Percentiles rank a stretch among this genome's conserved stretches.
These are phyloP conservation scores for Fragariocoptes setiger DNA, from an alignment of 1,140 invertebrate species.

Conservation along the genomic window DNA sequence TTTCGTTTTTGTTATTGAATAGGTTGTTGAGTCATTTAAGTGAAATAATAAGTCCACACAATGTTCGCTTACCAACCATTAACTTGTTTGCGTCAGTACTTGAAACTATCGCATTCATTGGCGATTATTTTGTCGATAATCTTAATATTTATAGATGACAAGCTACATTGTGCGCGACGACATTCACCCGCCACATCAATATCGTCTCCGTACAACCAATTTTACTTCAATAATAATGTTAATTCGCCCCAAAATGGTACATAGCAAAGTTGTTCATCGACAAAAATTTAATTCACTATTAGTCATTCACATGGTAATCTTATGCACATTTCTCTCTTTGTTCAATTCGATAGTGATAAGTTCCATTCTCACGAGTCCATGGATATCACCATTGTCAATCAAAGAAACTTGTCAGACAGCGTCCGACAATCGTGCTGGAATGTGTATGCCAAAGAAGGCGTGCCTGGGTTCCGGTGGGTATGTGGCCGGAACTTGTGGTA, in stretches of 20 bases:
- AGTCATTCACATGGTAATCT: neutral
- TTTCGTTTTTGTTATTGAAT: neutral
- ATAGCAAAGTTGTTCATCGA: neutral
- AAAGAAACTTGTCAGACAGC: slow-evolving; percentile 5
- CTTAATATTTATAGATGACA: no score
- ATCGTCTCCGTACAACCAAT: neutral
- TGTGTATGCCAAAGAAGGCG: slow-evolving; percentile 9
- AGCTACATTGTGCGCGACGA: neutral
- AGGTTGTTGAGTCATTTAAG: neutral
- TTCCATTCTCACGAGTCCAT: neutral
- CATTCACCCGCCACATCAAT: neutral
- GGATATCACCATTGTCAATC: neutral
- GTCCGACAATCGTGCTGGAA: slow-evolving; percentile 8
- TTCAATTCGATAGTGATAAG: neutral
- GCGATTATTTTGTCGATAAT: no score
- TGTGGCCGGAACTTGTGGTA: slow-evolving; percentile 8
- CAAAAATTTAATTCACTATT: no score
- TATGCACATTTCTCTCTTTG: neutral
- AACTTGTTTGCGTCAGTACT: no score
- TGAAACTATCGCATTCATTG: no score
- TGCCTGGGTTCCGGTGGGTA: slow-evolving; percentile 9
- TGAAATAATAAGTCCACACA: neutral
- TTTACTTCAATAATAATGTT: neutral
- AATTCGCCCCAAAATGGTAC: neutral
- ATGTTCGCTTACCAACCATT: neutral